Conservation (phyloP, 2,888 invertebrate species). For the Zonitis immaculata region DNA sequence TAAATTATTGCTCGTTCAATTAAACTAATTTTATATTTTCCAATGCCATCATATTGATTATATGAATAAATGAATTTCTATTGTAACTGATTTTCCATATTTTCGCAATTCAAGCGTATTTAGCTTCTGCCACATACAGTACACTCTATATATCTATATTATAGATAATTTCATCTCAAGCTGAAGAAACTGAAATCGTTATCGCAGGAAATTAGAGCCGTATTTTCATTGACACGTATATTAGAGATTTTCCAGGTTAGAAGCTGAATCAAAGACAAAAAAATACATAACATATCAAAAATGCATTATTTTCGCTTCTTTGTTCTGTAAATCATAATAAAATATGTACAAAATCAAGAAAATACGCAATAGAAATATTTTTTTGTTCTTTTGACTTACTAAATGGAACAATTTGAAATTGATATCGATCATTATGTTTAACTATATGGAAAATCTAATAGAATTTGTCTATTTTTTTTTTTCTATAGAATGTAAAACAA, state of each 20-base stretch:
- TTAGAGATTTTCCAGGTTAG: neutral
- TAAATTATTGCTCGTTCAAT: no score
- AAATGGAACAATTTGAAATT: neutral
- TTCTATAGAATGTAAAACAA: neutral
- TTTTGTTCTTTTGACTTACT: neutral
- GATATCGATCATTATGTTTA: conserved; percentile 2
- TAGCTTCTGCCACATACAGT: neutral
- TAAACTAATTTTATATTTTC: no score
- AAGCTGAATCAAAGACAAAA: no score
- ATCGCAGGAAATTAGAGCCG: neutral
- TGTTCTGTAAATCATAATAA: no score
- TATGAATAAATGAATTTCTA: neutral
- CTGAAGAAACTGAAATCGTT: neutral
- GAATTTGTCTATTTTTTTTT: neutral
- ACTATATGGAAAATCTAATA: conserved; percentile 10
- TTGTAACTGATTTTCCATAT: neutral
- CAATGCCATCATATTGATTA: neutral
- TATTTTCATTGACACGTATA: neutral
- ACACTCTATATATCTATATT: neutral
- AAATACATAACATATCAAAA: no score
- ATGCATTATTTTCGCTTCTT: no score
- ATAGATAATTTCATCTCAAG: neutral
- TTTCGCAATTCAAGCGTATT: neutral
- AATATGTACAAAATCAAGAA: no score
- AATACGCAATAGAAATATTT: neutral